Evolutionary conservation across 2,113 vertebrate genomes (phyloP), one percentile per base, ranked within the genome.

Genomic region (Chaenocephalus aceratus): DNA sequence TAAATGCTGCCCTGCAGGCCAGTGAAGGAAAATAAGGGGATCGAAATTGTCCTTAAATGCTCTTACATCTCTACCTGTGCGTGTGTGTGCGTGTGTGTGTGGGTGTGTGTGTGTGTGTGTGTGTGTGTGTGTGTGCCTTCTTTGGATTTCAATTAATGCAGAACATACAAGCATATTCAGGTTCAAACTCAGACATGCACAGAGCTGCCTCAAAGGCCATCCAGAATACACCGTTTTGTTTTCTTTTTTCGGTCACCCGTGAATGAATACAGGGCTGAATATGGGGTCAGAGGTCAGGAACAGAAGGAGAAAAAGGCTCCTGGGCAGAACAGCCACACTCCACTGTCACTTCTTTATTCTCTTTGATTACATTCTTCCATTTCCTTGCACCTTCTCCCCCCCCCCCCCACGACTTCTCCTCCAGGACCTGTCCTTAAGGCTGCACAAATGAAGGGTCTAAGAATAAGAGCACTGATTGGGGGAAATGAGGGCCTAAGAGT

Each of bases 361-460:
- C 62, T 82, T 78, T 88, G 81, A 90, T 90, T 80, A 66, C 64
- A 86, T 85, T 71, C 75, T 83, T 80, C 48, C 69, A 54, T 68
- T 69, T 64, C 71, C 63, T 57, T 84, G 52, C 66, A 82, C 70
- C 82, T 86, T 78, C 51, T 12, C 26, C 10, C 44, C 56, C 44
- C 26, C 10, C 44, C 56, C 18, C 16, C 15, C 71, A 72, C 57
- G 23, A 8, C 75, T 36, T 57, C 57, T 71, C 77, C 88, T 76
- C 11, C 67, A 75, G 75, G 64, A 59, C 5, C 79, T 71, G 60
- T 59, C 5, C 79, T 71, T 74, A 49, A 36, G 68, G 79, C 62
- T 66, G 67, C 44, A 77, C 81, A 65, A 87, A 83, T 77, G 74
- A 80, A 78, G 75, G 56, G 49, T 85, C 75, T 58, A 75, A 77